These are phyloP conservation scores for Gymnoscopelus braueri DNA, from an alignment of 2,797 vertebrate species.

Conservation along the genomic window DNA sequence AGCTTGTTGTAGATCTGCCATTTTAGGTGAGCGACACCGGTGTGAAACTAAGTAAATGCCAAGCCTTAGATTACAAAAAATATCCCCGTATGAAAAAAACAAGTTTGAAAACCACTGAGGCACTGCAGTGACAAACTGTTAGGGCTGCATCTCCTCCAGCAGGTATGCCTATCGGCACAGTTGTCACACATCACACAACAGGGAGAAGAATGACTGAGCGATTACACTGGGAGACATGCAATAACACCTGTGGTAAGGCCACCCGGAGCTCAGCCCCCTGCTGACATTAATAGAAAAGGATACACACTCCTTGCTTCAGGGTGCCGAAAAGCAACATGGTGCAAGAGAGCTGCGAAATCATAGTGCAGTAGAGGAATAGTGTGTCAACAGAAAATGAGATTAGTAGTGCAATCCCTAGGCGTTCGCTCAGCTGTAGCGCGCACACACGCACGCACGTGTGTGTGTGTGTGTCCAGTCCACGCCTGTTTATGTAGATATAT, in stretches of 20 bases:
- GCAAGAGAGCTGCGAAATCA: conserved; percentile 48
- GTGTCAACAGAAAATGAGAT: conserved; percentile 73
- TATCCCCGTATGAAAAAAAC: too few relatives aligned
- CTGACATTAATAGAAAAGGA: conserved; percentile 54
- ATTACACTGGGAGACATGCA: conserved; percentile 12
- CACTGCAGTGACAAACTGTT: too few relatives aligned
- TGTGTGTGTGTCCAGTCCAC: conserved; percentile 21
- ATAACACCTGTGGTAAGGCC: conserved; percentile 26
- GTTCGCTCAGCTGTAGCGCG: conserved; percentile 39
- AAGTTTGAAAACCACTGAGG: too few relatives aligned
- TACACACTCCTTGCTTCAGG: conserved; percentile 49
- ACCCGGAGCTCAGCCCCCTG: conserved; percentile 59
- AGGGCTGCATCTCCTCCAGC: conserved; percentile 29
- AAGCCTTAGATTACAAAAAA: too few relatives aligned
- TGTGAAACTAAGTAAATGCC: too few relatives aligned
- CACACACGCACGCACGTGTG: too few relatives aligned
- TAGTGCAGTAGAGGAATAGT: conserved; percentile 57
- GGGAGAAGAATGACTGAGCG: conserved; percentile 15
- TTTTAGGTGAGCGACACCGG: too few relatives aligned
- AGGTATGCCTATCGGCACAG: conserved; percentile 47
- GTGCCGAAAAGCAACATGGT: conserved; percentile 31
- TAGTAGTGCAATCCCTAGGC: conserved; percentile 62
- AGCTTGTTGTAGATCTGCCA: too few relatives aligned
- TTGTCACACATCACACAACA: neutral
- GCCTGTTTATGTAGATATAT: neutral